phyloP scores from a whole-genome alignment of 2,888 invertebrate genomes.

The Ecliptopera silaceata region DNA sequence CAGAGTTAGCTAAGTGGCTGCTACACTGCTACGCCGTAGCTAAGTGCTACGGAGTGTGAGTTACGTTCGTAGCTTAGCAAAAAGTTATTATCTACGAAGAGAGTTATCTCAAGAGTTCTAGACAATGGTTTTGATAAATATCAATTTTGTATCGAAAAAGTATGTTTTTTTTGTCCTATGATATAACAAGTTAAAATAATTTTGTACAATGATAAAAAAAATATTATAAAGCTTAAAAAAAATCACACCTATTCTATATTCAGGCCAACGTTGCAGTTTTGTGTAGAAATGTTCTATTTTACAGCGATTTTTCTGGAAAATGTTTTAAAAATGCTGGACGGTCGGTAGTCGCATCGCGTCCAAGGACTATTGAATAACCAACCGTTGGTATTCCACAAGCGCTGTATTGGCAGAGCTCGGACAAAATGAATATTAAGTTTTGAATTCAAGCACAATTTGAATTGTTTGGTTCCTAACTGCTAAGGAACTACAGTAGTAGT shows the following conservation, averaged over 20 bases:
- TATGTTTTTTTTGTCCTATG: too few relatives aligned
- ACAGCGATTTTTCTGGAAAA: conserved; percentile 5
- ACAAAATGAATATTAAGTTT: not conserved
- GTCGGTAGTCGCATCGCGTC: conserved; percentile 5
- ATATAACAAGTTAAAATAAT: too few relatives aligned
- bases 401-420: not conserved
- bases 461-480: not conserved
- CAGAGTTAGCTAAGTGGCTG: conserved; percentile 23
- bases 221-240: too few relatives aligned
- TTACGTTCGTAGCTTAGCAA: not conserved
- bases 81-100: conserved; percentile 17
- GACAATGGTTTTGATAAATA: not conserved
- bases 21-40: conserved; percentile 29
- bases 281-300: not conserved
- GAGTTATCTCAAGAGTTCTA: conserved; percentile 1
- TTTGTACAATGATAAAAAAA: not conserved
- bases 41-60: conserved; percentile 24
- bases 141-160: too few relatives aligned
- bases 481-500: too few relatives aligned
- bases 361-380: conserved; percentile 11
- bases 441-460: not conserved
- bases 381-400: conserved; percentile 5
- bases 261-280: not conserved
- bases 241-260: not conserved
- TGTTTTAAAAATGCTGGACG: not conserved